These are phyloP conservation scores for Galerucella pusilla DNA, from an alignment of 2,888 invertebrate species.

Conservation along the genomic window DNA sequence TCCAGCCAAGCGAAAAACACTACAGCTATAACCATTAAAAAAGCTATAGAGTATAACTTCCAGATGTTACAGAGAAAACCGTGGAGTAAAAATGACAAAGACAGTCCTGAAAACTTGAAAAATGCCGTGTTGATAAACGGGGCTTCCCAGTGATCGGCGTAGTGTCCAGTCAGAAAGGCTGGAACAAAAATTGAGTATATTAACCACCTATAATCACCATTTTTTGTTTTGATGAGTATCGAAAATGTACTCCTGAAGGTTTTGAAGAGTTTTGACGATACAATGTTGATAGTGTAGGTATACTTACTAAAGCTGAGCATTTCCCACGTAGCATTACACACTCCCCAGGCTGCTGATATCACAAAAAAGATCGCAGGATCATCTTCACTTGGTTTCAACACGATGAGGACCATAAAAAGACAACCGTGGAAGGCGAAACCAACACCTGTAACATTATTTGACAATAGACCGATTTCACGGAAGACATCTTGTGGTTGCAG, in stretches of 20 bases:
- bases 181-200: constrained; percentile 40
- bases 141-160: constrained; percentile 65
- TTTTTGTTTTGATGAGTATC: too few relatives aligned
- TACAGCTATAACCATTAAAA: constrained; percentile 67
- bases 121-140: constrained; percentile 67
- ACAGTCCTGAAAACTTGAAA: constrained; percentile 72
- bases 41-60: constrained; percentile 66
- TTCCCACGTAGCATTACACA: constrained; percentile 88
- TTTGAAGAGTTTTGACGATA: too few relatives aligned
- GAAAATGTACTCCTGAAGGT: too few relatives aligned
- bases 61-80: constrained; percentile 70
- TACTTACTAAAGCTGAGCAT: constrained; percentile 71
- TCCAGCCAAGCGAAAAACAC: constrained; percentile 69
- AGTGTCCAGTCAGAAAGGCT: constrained; percentile 64
- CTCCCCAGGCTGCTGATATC: constrained; percentile 88
- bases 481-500: too few relatives aligned
- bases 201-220: too few relatives aligned
- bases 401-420: constrained; percentile 77
- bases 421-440: constrained; percentile 86
- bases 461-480: too few relatives aligned
- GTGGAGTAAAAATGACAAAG: constrained; percentile 73
- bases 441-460: constrained; percentile 69
- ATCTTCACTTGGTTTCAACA: constrained; percentile 84
- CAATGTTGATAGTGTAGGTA: not conserved
- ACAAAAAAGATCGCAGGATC: constrained; percentile 86